Evolutionary conservation across 2,888 invertebrate species (phyloP), one percentile per base, ranked within the genome.

Genomic region (Tipula confusa): DNA sequence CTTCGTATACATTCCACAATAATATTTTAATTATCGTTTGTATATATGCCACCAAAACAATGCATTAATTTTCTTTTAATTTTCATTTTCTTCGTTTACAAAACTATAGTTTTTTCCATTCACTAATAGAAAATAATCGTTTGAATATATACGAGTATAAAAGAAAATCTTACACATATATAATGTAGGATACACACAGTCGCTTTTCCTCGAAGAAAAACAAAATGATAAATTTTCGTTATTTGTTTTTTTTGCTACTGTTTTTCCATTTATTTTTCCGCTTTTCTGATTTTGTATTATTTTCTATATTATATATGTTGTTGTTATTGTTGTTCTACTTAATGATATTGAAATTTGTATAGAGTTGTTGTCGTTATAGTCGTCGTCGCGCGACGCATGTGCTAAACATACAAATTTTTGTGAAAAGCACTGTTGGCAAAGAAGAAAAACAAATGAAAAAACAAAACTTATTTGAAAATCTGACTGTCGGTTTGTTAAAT

Each of bases 181-280:
- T 7, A 31, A 31, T 31, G 31, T 31, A n/a, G n/a, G n/a, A n/a
- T 43, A 43, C 3, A 24, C n/a, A 64, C n/a, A n/a, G n/a, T n/a
- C n/a, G n/a, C n/a, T 64, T 64, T 64, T 64, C 64, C 64, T n/a
- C 64, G 9, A 64, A 64, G 64, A 64, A 64, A 64, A 64, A 64
- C 24, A 64, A 64, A 64, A 64, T 64, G 64, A 64, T 64, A 64
- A 64, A 64, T 64, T 64, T 64, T 64, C 64, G 9, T 64, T 64
- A 24, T 24, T 64, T 64, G n/a, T n/a, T 64, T 24, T 0, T 64
- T 64, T 64, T 64, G 64, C 24, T 64, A n/a, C n/a, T 36, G 9
- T 38, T 38, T 43, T 43, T 64, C n/a, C 64, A 64, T 64, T 64
- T 64, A 64, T 64, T 64, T 64, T 64, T 64, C 18, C 64, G 64